A percentile compares a stretch with the other conserved stretches of the same genome.
Evolutionary conservation across 2,888 invertebrate genomes (phyloP).

Genomic region (Xanthostigma xanthostigma): DNA sequence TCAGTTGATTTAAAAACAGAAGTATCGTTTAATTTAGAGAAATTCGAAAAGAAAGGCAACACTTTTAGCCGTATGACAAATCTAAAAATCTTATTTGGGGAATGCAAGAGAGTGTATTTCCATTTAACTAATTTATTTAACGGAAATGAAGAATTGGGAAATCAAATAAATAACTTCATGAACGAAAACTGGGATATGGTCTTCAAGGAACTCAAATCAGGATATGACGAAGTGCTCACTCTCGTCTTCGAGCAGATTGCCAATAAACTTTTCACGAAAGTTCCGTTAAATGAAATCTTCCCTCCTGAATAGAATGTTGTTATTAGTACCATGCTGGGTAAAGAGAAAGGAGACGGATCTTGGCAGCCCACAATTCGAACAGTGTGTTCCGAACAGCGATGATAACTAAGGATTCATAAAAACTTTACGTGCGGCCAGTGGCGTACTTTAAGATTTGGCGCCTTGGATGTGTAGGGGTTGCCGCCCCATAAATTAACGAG

Average conservation of each 20-base stretch:
- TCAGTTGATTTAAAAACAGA: no score
- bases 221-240: slow-evolving; percentile 47
- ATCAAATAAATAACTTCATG: slow-evolving; percentile 48
- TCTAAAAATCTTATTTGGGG: slow-evolving; percentile 38
- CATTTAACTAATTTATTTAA: slow-evolving; percentile 49
- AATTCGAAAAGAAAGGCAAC: slow-evolving; percentile 37
- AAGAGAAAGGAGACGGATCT: no score
- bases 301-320: slow-evolving; percentile 22
- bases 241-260: slow-evolving; percentile 42
- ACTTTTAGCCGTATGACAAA: slow-evolving; percentile 43
- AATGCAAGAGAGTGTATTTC: slow-evolving; percentile 36
- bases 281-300: slow-evolving; percentile 48
- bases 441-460: no score
- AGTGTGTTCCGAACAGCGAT: no score
- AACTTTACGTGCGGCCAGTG: no score
- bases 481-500: no score
- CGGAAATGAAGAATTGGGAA: slow-evolving; percentile 42
- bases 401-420: no score
- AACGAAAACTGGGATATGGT: slow-evolving; percentile 50
- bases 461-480: no score
- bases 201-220: slow-evolving; percentile 46
- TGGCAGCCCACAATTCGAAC: no score
- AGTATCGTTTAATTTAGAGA: slow-evolving; percentile 23
- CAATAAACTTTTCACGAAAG: slow-evolving; percentile 45
- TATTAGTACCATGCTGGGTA: no score